phyloP scores from a whole-genome alignment of 1,140 invertebrate genomes.

The Conopomorpha cramerella region DNA sequence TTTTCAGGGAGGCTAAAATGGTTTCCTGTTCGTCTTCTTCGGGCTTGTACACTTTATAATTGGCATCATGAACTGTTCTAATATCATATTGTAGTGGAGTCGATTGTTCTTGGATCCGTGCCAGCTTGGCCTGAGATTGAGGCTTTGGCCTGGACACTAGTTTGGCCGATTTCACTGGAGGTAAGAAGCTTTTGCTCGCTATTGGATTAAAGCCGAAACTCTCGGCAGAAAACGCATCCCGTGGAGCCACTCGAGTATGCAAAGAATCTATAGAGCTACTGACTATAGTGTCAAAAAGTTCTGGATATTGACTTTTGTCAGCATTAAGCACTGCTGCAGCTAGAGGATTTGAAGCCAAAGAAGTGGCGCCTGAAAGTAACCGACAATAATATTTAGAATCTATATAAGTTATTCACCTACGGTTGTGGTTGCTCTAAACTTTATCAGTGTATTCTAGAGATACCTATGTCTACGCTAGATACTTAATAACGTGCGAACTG shows the following conservation, averaged over 20 bases:
- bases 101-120: constrained; percentile 22
- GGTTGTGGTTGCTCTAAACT: too few species aligned
- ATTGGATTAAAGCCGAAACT: constrained; percentile 52
- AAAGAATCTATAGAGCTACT: constrained; percentile 51
- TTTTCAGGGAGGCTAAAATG: constrained; percentile 39
- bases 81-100: constrained; percentile 48
- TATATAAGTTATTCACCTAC: too few species aligned
- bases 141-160: constrained; percentile 11
- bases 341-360: constrained; percentile 44
- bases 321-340: constrained; percentile 38
- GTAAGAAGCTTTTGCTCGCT: constrained; percentile 43
- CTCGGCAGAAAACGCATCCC: constrained; percentile 37
- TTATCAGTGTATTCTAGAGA: too few species aligned
- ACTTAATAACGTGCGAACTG: constrained; percentile 8
- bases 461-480: too few species aligned
- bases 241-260: constrained; percentile 33
- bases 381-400: too few species aligned
- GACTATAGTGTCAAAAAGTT: constrained; percentile 45
- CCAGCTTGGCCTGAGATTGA: constrained; percentile 11
- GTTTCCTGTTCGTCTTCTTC: constrained; percentile 37
- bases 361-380: constrained; percentile 40
- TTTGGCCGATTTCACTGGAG: constrained; percentile 23
- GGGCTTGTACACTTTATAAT: constrained; percentile 50
- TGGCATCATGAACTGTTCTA: constrained; percentile 42
- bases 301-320: constrained; percentile 49